phyloP scores from a whole-genome alignment of 2,797 vertebrate genomes.

The Trachops cirrhosus region DNA sequence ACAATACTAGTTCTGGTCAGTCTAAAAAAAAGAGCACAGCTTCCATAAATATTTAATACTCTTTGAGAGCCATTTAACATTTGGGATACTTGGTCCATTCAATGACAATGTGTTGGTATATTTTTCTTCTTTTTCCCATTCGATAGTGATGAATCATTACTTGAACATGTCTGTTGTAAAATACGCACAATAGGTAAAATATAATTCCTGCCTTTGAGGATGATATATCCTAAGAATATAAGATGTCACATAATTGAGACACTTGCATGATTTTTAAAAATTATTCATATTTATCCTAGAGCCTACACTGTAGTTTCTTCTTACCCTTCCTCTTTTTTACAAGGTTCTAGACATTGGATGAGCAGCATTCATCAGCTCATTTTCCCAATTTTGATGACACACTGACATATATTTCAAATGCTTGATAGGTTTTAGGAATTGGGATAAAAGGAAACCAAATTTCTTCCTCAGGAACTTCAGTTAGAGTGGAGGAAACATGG shows the following conservation, averaged over 20 bases:
- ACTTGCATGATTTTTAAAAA: not conserved
- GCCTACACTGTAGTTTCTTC: not conserved
- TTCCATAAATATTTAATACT: not conserved
- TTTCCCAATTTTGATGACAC: not conserved
- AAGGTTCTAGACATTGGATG: not conserved
- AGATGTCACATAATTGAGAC: not conserved
- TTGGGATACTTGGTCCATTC: not conserved
- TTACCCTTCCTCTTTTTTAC: not conserved
- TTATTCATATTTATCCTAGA: not conserved
- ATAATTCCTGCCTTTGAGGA: not conserved
- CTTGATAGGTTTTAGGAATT: not conserved
- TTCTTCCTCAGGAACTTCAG: not conserved
- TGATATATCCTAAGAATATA: not conserved
- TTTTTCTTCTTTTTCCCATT: not conserved
- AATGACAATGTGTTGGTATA: not conserved
- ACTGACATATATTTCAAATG: not conserved
- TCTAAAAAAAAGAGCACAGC: not conserved
- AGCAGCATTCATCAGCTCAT: not conserved
- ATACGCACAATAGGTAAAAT: not conserved
- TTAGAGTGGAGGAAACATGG: not conserved
- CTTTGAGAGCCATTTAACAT: not conserved
- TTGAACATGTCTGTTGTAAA: not conserved
- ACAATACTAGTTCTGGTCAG: not conserved
- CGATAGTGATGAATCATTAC: not conserved
- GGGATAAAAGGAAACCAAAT: not conserved